Percentiles rank a stretch among this genome's conserved stretches.
These are phyloP conservation scores for Drosophila sechellia DNA, from an alignment of 1,140 invertebrate species.

Conservation along the genomic window DNA sequence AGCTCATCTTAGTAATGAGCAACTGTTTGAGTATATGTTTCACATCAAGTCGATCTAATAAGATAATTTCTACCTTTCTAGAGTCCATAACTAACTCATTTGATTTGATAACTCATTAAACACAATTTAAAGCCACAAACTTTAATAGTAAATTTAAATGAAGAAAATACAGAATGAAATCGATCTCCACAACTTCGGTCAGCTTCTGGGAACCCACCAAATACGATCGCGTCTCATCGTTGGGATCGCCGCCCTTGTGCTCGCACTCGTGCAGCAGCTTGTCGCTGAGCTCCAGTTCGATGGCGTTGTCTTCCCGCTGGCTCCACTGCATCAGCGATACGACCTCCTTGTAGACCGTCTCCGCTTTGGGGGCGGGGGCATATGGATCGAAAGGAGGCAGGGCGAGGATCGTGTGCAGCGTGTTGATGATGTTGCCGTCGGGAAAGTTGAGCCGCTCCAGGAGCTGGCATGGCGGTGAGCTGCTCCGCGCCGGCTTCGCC, in stretches of 20 bases:
- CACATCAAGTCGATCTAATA: too few relatives aligned
- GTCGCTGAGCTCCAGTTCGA: constrained; percentile 72
- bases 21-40: too few relatives aligned
- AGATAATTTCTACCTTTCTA: too few relatives aligned
- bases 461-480: constrained; percentile 61
- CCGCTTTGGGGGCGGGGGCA: constrained; percentile 67
- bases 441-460: constrained; percentile 69
- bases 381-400: constrained; percentile 79
- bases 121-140: too few relatives aligned
- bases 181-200: background rate
- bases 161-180: too few relatives aligned
- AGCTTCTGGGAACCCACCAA: constrained; percentile 40
- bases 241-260: constrained; percentile 53
- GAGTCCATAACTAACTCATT: too few relatives aligned
- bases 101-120: background rate
- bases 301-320: constrained; percentile 75
- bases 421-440: constrained; percentile 73
- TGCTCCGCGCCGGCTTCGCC: constrained; percentile 38
- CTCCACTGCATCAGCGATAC: constrained; percentile 77
- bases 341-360: constrained; percentile 72
- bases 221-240: constrained; percentile 71
- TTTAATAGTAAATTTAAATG: too few relatives aligned
- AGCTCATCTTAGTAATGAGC: too few relatives aligned
- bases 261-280: constrained; percentile 69
- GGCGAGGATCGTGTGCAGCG: constrained; percentile 74